phyloP scores from a whole-genome alignment of 2,888 invertebrate genomes.

The Holacanthella duospinosa region DNA sequence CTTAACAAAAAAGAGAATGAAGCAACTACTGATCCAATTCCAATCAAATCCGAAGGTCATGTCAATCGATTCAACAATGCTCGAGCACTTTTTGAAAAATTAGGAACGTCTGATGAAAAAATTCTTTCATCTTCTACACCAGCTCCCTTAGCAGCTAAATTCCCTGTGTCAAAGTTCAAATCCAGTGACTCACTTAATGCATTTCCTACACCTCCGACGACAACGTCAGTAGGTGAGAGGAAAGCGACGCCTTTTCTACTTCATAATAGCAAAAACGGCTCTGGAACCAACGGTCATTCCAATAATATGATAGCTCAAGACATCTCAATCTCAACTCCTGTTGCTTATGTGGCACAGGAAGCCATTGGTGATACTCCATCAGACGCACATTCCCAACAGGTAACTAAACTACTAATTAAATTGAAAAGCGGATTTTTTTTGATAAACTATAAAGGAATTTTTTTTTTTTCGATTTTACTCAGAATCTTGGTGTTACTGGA shows the following conservation, averaged over 20 bases:
- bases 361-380: not conserved
- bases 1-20: not conserved
- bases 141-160: not conserved
- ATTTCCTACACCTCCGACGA: not conserved
- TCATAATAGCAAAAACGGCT: not conserved
- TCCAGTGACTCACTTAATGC: not conserved
- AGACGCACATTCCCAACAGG: not conserved
- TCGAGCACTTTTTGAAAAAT: slow-evolving; percentile 78
- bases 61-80: slow-evolving; percentile 85
- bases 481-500: not conserved
- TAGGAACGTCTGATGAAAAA: slow-evolving; percentile 57
- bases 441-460: not conserved
- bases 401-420: too few species aligned
- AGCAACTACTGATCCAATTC: not conserved
- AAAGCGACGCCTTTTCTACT: not conserved
- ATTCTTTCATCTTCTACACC: not conserved
- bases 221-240: not conserved
- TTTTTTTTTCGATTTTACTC: not conserved
- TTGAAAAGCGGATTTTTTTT: not conserved
- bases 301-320: not conserved
- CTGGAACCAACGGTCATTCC: not conserved
- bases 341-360: not conserved
- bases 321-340: not conserved
- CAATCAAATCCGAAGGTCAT: slow-evolving; percentile 73
- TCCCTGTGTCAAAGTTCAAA: not conserved